Conservation (phyloP, 2,113 vertebrate genomes). For the Pluvianellus socialis region DNA sequence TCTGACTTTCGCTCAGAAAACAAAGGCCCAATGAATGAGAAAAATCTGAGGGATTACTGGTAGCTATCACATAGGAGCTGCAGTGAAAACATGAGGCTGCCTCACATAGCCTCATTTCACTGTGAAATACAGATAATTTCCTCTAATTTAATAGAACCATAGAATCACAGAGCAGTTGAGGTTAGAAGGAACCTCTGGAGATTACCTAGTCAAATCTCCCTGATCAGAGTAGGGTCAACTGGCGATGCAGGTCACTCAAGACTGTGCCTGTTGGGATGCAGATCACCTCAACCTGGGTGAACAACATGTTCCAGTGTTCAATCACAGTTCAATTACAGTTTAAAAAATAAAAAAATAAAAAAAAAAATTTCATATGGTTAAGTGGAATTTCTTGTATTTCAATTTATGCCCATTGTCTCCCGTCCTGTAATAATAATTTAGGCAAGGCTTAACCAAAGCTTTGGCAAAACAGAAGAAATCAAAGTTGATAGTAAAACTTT, state of each 20-base stretch:
- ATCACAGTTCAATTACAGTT: background rate
- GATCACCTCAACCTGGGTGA: background rate
- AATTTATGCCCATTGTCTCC: background rate
- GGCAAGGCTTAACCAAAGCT: background rate
- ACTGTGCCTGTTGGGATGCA: background rate
- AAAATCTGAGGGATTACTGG: background rate
- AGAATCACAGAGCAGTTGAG: background rate
- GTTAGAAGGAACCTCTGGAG: background rate
- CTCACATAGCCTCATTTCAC: background rate
- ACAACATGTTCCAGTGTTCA: background rate
- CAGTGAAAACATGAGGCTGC: background rate
- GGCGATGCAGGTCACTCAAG: background rate
- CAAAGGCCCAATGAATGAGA: background rate
- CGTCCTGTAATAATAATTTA: background rate
- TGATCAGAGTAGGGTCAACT: background rate
- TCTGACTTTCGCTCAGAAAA: background rate
- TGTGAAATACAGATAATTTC: background rate
- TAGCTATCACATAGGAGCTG: background rate
- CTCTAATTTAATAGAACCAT: background rate
- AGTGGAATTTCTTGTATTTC: background rate
- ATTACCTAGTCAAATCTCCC: background rate
- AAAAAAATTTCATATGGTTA: background rate
- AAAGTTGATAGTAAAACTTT: background rate
- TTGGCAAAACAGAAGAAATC: background rate
- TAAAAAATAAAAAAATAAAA: background rate